Evolutionary conservation across 1,140 invertebrate genomes (phyloP), one percentile per base, ranked within the genome.

Genomic region (Andricus grossulariae): DNA sequence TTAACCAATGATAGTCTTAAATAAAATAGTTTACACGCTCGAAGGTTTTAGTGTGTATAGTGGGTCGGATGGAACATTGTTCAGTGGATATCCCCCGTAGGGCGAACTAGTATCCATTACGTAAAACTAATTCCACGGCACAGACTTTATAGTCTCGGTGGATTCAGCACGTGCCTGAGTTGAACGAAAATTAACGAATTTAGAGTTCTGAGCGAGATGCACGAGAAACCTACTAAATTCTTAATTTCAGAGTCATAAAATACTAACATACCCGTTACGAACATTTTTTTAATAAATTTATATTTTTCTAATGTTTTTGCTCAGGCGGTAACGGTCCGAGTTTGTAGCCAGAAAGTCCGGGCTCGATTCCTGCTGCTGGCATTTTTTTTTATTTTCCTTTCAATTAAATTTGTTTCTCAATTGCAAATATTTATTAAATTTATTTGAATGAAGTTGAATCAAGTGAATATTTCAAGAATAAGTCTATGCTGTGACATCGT

Each of bases 111-210:
- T 66, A 66, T 66, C 60, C 60, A 66, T 66, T 78, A 81, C 50
- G 74, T 76, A 76, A 78, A 81, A 78, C 76, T 81, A 81, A 81
- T 81, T 81, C 79, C 51, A 76, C 75, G 32, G 72, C 66, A 73
- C 73, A 77, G 79, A 77, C 76, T 77, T 76, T 54, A 19, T 71
- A 80, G 77, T 78, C 80, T 76, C 80, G 52, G 50, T 70, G 77
- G 74, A 70, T 78, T 81, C 76, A 78, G 77, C 70, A 79, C 77
- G 77, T 81, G 77, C 74, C 80, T 50, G 80, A 77, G 66, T 57
- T 73, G 75, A 81, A 81, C 77, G 80, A 79, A 76, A 79, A 81
- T 77, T 76, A 81, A 81, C 77, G 77, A 77, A 79, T 79, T 77
- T 66, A 66, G 60, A 66, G 25, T 39, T 25, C 21, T 66, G 39